phyloP scores from a whole-genome alignment of 2,888 invertebrate species.

The Panzeria rudis region DNA sequence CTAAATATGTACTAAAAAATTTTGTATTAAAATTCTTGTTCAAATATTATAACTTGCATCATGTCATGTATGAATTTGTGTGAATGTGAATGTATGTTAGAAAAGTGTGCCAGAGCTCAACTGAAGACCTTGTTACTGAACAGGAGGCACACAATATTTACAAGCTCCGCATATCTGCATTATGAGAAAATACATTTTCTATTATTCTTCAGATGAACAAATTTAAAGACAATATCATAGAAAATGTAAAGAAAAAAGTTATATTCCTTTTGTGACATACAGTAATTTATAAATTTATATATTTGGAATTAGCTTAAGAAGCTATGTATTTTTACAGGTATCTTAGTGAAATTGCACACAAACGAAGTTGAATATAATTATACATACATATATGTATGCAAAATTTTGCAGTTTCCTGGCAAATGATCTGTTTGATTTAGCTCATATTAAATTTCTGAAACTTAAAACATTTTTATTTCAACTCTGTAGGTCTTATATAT shows the following conservation, averaged over 20 bases:
- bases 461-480: too few relatives aligned
- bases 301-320: background rate
- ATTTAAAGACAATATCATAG: background rate
- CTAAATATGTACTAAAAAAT: background rate
- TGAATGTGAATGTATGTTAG: background rate
- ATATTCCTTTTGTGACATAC: background rate
- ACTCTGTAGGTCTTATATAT: too few relatives aligned
- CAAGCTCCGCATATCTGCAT: background rate
- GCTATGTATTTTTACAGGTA: too few relatives aligned
- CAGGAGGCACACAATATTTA: background rate
- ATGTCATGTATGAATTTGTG: too few relatives aligned
- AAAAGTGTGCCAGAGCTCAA: background rate
- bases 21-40: background rate
- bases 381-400: too few relatives aligned
- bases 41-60: background rate
- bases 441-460: too few relatives aligned
- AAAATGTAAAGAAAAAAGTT: background rate
- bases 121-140: background rate
- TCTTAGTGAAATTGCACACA: too few relatives aligned
- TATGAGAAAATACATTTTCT: background rate
- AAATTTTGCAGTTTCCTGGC: too few relatives aligned
- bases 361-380: too few relatives aligned
- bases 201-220: background rate
- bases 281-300: background rate
- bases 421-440: too few relatives aligned